A percentile compares a stretch with the other conserved stretches of the same genome.
phyloP scores from a whole-genome alignment of 2,888 invertebrate species.

The Kryphioiulus occultus region DNA sequence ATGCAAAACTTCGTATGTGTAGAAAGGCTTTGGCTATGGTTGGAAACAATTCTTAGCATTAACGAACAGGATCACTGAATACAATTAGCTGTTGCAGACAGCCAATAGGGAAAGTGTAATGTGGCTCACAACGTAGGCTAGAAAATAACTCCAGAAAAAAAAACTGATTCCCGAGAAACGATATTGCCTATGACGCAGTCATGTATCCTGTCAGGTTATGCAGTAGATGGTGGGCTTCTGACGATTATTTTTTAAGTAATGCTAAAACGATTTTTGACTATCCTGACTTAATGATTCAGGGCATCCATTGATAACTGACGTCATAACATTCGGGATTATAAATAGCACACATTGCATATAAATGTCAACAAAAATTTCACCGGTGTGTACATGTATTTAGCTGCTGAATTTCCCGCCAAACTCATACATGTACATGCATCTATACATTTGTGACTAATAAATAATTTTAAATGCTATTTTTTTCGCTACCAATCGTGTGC shows the following conservation, averaged over 20 bases:
- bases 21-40: not conserved
- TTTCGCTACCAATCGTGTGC: too few species aligned
- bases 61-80: not conserved
- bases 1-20: not conserved
- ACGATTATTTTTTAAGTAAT: not conserved
- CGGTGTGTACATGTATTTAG: too few species aligned
- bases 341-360: too few species aligned
- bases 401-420: too few species aligned
- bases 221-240: not conserved
- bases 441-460: too few species aligned
- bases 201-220: not conserved
- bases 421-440: too few species aligned
- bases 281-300: too few species aligned
- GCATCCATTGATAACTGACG: too few species aligned
- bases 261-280: too few species aligned
- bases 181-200: not conserved
- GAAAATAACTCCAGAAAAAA: not conserved
- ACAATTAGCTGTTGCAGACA: not conserved
- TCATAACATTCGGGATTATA: too few species aligned
- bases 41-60: not conserved
- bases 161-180: not conserved
- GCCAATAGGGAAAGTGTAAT: not conserved
- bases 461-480: too few species aligned
- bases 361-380: too few species aligned
- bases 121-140: not conserved